Base-by-base conservation (phyloP, 2,113 vertebrate species). In the Cygnus atratus region DNA sequence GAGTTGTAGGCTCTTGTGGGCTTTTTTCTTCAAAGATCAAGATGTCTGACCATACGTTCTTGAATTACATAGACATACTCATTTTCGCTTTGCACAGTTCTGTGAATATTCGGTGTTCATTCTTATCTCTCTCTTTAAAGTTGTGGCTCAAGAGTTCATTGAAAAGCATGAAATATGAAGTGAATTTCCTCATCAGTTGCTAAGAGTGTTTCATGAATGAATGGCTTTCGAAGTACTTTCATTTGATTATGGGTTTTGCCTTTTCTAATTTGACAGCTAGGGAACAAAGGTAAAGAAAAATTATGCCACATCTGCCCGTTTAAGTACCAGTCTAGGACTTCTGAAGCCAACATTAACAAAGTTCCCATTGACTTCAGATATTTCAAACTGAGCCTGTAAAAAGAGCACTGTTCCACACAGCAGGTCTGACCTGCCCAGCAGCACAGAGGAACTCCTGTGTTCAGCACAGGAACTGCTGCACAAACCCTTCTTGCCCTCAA, bases 361-460 rank as follows among this genome's bases (percentile, higher is more conserved):
- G 44, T 5, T 66, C 18, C 46, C 68, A 13, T 1, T 57, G 81
- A 66, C 13, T 44, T 37, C 41, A 44, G 31, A 5, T 7, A 0
- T 20, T 72, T 52, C 68, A 61, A 54, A 26, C 0, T 10, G 35
- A 33, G 35, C 44, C 70, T 10, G 58, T 18, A 0, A 26, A 58
- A 44, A 7, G 1, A 6, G 39, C 28, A 35, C 13, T 3, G 33
- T 1, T 11, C 25, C 2, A 2, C 76, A 1, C 20, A 0, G 17
- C 5, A 5, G 24, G 28, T 16, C 41, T 4, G 52, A 4, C 0
- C 1, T 2, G 71, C n/a, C 48, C 17, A 17, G 48, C 39, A 5
- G 17, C 3, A 4, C 62, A 5, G 48, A 46, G 14, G 11, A 17
- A 39, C 44, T 21, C 37, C 16, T 1, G 33, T 1, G 31, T 0